Percentiles rank a stretch among this genome's conserved stretches.
Evolutionary conservation across 2,113 vertebrate species (phyloP).

Genomic region (Tympanuchus pallidicinctus): DNA sequence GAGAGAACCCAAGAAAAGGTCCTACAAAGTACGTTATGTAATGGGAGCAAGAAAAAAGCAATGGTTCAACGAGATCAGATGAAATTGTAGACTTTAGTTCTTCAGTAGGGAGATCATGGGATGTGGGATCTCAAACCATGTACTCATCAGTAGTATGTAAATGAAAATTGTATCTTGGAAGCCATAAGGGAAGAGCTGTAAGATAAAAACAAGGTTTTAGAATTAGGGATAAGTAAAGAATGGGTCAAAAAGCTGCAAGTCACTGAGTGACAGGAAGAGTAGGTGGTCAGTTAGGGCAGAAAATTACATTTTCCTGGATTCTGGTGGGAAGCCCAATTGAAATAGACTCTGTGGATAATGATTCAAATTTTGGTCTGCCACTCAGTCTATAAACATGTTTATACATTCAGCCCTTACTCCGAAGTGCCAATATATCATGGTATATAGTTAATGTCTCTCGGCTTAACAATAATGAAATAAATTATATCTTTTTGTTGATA

Average conservation of each 20-base stretch:
- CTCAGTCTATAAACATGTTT: background rate
- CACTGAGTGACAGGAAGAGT: background rate
- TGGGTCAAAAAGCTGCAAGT: background rate
- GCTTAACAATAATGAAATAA: background rate
- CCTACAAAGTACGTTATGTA: background rate
- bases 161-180: background rate
- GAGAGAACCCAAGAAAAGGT: background rate
- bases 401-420: background rate
- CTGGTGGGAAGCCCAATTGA: background rate
- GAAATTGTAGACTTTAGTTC: background rate
- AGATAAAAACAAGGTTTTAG: background rate
- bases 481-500: background rate
- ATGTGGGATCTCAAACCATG: background rate
- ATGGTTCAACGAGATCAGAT: background rate
- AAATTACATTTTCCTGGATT: background rate
- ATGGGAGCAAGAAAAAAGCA: background rate
- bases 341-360: constrained; percentile 45
- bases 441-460: background rate
- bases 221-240: background rate
- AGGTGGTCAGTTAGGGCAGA: constrained; percentile 9
- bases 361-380: constrained; percentile 45
- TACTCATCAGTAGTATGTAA: background rate
- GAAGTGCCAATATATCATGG: background rate
- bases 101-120: background rate
- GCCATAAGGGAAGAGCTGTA: background rate